phyloP scores from a whole-genome alignment of 2,888 invertebrate genomes.

The Abrostola triplasia region DNA sequence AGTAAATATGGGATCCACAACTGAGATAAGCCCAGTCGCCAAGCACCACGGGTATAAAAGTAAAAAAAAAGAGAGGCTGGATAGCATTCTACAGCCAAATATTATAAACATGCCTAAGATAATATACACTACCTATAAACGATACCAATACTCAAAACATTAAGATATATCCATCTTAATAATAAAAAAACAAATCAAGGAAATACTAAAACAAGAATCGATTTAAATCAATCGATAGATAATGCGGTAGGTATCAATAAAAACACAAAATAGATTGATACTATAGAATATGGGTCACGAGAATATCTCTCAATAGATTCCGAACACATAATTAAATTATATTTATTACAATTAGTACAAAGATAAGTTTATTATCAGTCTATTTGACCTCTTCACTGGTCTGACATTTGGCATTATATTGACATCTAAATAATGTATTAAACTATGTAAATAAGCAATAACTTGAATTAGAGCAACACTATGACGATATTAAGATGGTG shows the following conservation, averaged over 20 bases:
- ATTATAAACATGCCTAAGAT: too few species aligned
- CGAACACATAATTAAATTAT: conserved; percentile 13
- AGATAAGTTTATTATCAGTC: conserved; percentile 12
- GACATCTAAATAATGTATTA: conserved; percentile 28
- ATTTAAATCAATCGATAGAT: too few species aligned
- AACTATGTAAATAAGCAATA: conserved; percentile 1
- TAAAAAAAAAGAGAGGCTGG: too few species aligned
- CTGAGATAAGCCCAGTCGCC: too few species aligned
- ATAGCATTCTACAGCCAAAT: too few species aligned
- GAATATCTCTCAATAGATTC: conserved; percentile 2
- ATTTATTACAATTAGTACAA: conserved; percentile 16
- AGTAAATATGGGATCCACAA: too few species aligned
- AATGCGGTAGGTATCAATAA: background rate
- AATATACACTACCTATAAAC: too few species aligned
- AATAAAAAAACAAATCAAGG: too few species aligned
- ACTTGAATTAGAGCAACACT: conserved; percentile 3
- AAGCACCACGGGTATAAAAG: too few species aligned
- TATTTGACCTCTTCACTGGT: conserved; percentile 42
- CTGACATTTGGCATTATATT: conserved; percentile 38
- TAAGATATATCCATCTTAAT: too few species aligned
- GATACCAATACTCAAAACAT: too few species aligned
- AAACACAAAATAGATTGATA: background rate
- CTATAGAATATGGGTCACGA: background rate
- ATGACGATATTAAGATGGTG: background rate
- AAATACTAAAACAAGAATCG: too few species aligned